Evolutionary conservation across 2,113 vertebrate species (phyloP), one percentile per base, ranked within the genome.

Genomic region (Sinocyclocheilus rhinocerous): DNA sequence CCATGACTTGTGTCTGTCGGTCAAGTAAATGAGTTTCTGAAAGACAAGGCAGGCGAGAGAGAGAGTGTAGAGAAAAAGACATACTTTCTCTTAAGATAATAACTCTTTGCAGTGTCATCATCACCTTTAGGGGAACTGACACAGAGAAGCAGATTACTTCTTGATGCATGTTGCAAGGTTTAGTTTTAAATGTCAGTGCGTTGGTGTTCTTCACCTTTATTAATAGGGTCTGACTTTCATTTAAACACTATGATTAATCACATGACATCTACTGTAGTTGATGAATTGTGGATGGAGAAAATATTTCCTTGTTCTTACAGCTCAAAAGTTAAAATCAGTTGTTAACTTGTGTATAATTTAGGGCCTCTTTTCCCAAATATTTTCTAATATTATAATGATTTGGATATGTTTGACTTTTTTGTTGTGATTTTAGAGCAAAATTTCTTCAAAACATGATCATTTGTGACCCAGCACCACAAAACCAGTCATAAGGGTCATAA

Each of bases 141-240:
- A 80, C 4, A 72, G 33, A 45, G 65, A 70, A 33, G 80, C 33
- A 1, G 29, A 70, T 45, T 55, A 78, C 29, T 52, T 11, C 26
- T 55, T 42, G 3, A 61, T 52, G n/a, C 26, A 57, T 86, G 76
- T 18, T 50, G 39, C 61, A 82, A 82, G 26, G 42, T 16, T 81
- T 67, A 20, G 18, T 67, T 69, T 69, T 42, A 86, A 81, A 86
- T 86, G 84, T 86, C 84, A 86, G 26, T 39, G 84, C 67, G 84
- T 86, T 81, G 84, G 84, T 81, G 77, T 86, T 81, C 33, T 82
- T 45, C 55, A 22, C 15, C 50, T 72, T 72, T 39, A 69, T 70
- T 80, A 26, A 20, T 82, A 45, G 26, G 36, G 63, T 11, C 13
- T 67, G 61, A 50, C 24, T 22, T 69, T 69, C 42, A 26, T 50